Percentiles rank a stretch among this genome's conserved stretches.
phyloP scores from a whole-genome alignment of 2,113 vertebrate genomes.

The Platanista minor region DNA sequence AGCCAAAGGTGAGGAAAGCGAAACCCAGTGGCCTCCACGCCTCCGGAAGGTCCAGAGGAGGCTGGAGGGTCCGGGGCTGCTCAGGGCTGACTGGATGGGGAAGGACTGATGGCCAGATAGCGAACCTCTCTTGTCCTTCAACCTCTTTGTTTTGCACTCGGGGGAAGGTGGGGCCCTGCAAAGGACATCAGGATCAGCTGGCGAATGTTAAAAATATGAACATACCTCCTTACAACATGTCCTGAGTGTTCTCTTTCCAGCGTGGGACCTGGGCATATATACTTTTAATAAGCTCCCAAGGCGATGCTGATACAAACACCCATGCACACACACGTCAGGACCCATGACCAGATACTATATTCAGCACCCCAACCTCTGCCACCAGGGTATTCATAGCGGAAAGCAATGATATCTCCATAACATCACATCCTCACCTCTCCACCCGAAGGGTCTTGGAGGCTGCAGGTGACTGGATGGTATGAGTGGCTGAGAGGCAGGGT shows the following conservation, averaged over 20 bases:
- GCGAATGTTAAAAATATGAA: slow-evolving; percentile 35
- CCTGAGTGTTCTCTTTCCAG: slow-evolving; percentile 34
- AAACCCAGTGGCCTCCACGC: too few species aligned
- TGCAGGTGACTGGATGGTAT: not conserved
- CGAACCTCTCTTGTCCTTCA: not conserved
- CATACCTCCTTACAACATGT: not conserved
- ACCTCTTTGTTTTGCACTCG: not conserved
- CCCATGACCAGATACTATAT: not conserved
- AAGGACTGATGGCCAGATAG: not conserved
- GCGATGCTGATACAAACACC: not conserved
- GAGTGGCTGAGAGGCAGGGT: too few species aligned
- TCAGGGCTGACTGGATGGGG: not conserved
- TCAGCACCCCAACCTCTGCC: not conserved
- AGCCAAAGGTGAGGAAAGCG: not conserved
- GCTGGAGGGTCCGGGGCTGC: too few species aligned
- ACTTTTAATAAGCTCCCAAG: slow-evolving; percentile 57
- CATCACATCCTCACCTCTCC: not conserved
- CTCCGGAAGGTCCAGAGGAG: not conserved
- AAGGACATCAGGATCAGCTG: not conserved
- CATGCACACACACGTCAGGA: not conserved
- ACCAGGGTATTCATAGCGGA: slow-evolving; percentile 28
- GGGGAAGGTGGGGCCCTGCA: not conserved
- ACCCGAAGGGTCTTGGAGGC: not conserved
- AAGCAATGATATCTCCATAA: not conserved
- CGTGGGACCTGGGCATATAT: not conserved